phyloP scores from a whole-genome alignment of 2,797 vertebrate species.

The Allenopithecus nigroviridis region DNA sequence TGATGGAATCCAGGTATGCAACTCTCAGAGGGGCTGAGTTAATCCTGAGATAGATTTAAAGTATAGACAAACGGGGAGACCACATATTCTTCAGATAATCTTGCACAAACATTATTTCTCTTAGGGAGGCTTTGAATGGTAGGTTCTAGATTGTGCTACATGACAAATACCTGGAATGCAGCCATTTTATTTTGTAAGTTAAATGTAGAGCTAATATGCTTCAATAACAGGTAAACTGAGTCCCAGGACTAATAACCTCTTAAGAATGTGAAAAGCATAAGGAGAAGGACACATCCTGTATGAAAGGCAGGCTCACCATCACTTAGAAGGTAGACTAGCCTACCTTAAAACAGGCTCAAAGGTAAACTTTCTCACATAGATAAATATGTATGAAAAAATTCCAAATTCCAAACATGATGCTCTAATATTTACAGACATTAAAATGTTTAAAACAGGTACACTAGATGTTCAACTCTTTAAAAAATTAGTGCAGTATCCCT shows the following conservation, averaged over 20 bases:
- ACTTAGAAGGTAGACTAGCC: neutral
- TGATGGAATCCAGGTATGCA: slow-evolving; percentile 79
- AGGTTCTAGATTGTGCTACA: slow-evolving; percentile 54
- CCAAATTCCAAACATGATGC: neutral
- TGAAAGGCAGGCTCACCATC: neutral
- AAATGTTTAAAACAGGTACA: neutral
- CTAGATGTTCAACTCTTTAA: neutral
- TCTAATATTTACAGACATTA: neutral
- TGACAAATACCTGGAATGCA: slow-evolving; percentile 21
- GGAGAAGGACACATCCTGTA: neutral
- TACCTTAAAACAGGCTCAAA: neutral
- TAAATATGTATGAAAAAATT: slow-evolving; percentile 1
- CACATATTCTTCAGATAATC: slow-evolving; percentile 47
- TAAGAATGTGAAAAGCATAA: neutral
- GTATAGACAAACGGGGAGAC: slow-evolving; percentile 61
- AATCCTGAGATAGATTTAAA: slow-evolving; percentile 71
- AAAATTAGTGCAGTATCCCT: neutral
- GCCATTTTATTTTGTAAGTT: slow-evolving; percentile 48
- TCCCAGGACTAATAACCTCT: neutral
- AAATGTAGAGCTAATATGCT: neutral
- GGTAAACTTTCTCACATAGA: neutral
- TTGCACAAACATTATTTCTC: slow-evolving; percentile 62
- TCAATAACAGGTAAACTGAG: slow-evolving; percentile 41
- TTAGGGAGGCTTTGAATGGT: slow-evolving; percentile 47
- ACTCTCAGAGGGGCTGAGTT: slow-evolving; percentile 66